Evolutionary conservation across 1,140 invertebrate genomes (phyloP).

Genomic region (Zaprionus africanus): DNA sequence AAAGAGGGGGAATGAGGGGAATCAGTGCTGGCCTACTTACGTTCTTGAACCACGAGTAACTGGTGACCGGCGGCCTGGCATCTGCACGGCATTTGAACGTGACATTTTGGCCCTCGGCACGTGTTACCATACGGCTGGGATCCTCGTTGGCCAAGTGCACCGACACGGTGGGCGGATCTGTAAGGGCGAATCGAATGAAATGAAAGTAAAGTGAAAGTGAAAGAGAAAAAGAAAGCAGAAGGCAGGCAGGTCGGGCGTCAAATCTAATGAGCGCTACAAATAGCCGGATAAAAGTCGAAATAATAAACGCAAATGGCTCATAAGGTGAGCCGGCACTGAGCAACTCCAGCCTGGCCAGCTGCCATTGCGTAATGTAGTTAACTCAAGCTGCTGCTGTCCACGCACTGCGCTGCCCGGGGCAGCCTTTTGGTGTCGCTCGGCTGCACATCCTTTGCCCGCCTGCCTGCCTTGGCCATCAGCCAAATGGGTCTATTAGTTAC

Average conservation of each 20-base stretch:
- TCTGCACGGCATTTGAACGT: slow-evolving; percentile 84
- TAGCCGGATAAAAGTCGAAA: slow-evolving; percentile 82
- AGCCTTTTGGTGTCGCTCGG: slow-evolving; percentile 28
- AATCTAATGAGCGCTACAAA: slow-evolving; percentile 82
- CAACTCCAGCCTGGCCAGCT: slow-evolving; percentile 4
- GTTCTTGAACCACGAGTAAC: slow-evolving; percentile 84
- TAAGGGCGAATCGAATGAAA: slow-evolving; percentile 20
- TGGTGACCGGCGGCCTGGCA: slow-evolving; percentile 81
- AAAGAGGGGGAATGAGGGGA: no score
- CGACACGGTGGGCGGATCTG: slow-evolving; percentile 84
- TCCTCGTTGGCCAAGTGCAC: slow-evolving; percentile 84
- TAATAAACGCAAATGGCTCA: slow-evolving; percentile 83
- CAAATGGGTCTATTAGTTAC: slow-evolving; percentile 83
- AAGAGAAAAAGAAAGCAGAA: slow-evolving; percentile 1
- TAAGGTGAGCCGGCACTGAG: slow-evolving; percentile 60
- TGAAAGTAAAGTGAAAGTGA: slow-evolving; percentile 18
- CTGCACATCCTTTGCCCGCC: slow-evolving; percentile 45
- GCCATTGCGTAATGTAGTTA: slow-evolving; percentile 77
- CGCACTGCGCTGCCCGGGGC: slow-evolving; percentile 1
- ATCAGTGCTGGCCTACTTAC: slow-evolving; percentile 67
- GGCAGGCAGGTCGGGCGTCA: slow-evolving; percentile 50
- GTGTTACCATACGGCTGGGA: slow-evolving; percentile 81
- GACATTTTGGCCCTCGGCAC: slow-evolving; percentile 83
- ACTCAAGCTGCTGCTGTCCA: slow-evolving; percentile 51
- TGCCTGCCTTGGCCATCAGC: slow-evolving; percentile 71